A percentile compares a stretch with the other conserved stretches of the same genome.
These are phyloP conservation scores for Eristalis intricaria DNA, from an alignment of 2,888 invertebrate genomes.

Conservation along the genomic window DNA sequence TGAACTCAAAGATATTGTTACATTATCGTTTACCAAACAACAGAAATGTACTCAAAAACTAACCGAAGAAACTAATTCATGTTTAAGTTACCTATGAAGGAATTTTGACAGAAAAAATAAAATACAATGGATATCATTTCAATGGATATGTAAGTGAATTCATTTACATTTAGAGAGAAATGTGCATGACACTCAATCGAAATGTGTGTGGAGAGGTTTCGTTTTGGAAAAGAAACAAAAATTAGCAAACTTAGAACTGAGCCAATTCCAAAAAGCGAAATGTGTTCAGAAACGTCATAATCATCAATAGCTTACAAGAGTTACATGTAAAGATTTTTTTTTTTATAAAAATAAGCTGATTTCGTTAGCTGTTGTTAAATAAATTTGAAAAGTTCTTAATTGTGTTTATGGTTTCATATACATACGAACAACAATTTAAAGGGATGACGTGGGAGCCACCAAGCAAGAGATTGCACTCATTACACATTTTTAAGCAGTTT, in stretches of 20 bases:
- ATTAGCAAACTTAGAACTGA: conserved; percentile 6
- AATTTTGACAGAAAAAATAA: background rate
- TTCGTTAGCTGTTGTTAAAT: background rate
- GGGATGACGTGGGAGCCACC: background rate
- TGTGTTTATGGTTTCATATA: conserved; percentile 10
- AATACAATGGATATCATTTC: background rate
- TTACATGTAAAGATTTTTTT: background rate
- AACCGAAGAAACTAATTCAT: background rate
- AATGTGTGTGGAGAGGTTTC: conserved; percentile 4
- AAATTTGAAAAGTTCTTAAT: background rate
- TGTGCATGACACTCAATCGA: conserved; percentile 18
- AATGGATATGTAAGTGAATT: background rate
- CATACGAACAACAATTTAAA: conserved; percentile 16
- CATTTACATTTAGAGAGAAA: background rate
- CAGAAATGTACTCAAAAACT: conserved; percentile 13
- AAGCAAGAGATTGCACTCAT: background rate
- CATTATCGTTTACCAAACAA: conserved; percentile 8
- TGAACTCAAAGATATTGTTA: conserved; percentile 6
- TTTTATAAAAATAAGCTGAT: background rate
- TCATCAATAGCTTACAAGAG: conserved; percentile 2
- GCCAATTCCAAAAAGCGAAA: conserved; percentile 61
- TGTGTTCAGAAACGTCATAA: conserved; percentile 20
- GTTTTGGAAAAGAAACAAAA: background rate
- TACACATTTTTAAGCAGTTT: background rate
- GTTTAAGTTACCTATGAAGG: conserved; percentile 12